These are phyloP conservation scores for Drosophila insularis DNA, from an alignment of 1,140 invertebrate species.

Conservation along the genomic window DNA sequence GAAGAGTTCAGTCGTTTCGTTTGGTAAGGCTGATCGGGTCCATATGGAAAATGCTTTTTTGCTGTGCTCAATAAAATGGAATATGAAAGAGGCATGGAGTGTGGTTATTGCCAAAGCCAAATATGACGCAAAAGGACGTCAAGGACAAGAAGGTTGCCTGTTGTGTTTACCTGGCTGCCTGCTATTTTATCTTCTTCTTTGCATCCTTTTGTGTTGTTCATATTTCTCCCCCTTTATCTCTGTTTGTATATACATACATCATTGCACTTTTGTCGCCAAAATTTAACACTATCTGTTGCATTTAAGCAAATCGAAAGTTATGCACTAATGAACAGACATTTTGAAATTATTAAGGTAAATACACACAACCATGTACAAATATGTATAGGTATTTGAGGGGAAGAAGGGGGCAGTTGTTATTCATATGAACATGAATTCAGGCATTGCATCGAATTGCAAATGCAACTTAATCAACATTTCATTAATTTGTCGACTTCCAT, in stretches of 20 bases:
- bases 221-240: too few species aligned
- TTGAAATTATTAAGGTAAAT: too few species aligned
- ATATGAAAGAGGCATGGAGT: too few species aligned
- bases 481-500: slow-evolving; percentile 3
- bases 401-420: background rate
- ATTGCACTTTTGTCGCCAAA: background rate
- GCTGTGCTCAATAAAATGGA: too few species aligned
- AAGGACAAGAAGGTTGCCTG: background rate
- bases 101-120: background rate
- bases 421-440: background rate
- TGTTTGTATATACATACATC: background rate
- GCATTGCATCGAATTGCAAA: slow-evolving; percentile 4
- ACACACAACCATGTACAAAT: background rate
- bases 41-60: too few species aligned
- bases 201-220: background rate
- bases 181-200: background rate
- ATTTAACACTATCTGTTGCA: background rate
- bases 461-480: slow-evolving; percentile 12
- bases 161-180: background rate
- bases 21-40: too few species aligned
- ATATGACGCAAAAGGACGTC: slow-evolving; percentile 5
- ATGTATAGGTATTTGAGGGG: background rate
- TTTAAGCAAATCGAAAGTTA: background rate
- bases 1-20: too few species aligned
- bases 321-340: background rate